These are phyloP conservation scores for Eubucco bourcierii DNA, from an alignment of 2,113 vertebrate species.

Conservation along the genomic window DNA sequence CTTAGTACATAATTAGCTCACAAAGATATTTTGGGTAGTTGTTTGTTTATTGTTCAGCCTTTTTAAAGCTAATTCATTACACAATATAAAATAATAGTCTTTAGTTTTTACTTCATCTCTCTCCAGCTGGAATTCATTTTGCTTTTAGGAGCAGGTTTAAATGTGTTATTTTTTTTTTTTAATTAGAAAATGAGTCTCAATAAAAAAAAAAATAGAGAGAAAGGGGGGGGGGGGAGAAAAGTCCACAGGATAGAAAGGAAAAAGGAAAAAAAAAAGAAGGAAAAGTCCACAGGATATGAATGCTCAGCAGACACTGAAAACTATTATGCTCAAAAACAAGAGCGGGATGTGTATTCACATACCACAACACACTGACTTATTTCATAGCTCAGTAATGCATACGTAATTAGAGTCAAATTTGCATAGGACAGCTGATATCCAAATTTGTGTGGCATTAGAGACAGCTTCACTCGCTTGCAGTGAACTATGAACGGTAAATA, in stretches of 20 bases:
- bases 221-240: not conserved
- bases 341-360: conserved; percentile 46
- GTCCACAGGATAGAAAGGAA: conserved; percentile 27
- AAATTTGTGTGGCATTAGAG: conserved; percentile 8
- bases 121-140: not conserved
- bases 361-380: conserved; percentile 46
- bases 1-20: conserved; percentile 73
- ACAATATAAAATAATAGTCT: not conserved
- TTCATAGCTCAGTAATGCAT: conserved; percentile 45
- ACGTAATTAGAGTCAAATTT: conserved; percentile 48
- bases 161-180: not conserved
- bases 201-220: not conserved
- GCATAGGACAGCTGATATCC: conserved; percentile 44
- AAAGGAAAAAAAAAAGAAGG: not conserved
- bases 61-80: conserved; percentile 26
- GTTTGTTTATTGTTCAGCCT: conserved; percentile 58
- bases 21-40: conserved; percentile 40
- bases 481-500: not conserved
- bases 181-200: not conserved
- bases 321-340: conserved; percentile 60
- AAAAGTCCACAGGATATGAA: conserved; percentile 42
- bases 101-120: not conserved
- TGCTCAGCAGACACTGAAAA: conserved; percentile 34
- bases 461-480: not conserved
- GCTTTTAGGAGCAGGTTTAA: conserved; percentile 14